Evolutionary conservation across 2,888 invertebrate species (phyloP), one percentile per base, ranked within the genome.

Genomic region (Gymnocheta viridis): DNA sequence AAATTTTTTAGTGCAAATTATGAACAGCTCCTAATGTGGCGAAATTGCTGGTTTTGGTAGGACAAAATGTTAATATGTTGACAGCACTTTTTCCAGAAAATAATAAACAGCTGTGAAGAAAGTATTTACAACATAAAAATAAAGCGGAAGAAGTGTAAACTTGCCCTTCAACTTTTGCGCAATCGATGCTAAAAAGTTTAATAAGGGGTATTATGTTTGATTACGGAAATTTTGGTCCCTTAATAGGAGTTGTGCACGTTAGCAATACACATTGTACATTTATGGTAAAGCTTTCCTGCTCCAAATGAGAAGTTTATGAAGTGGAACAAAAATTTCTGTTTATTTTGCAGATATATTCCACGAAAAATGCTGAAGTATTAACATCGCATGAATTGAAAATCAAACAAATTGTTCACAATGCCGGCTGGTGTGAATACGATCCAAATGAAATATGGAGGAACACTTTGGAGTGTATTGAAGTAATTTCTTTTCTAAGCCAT

Each of bases 391-490:
- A 99, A 93, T 94, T 96, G 86, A 91, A 91, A 88, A 85, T 92
- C 76, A 90, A 90, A 7, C 94, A 96, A 88, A 94, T 98, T 64
- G 94, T 95, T 70, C 95, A 96, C 86, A 94, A 95, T 86, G 98
- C 98, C 92, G 97, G 98, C 90, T 99, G 98, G 98, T 96, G 98
- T 79, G 99, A 99, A 93, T 97, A 98, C 92, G 97, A 99, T 92
- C 97, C 99, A 0, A 92, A 94, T 87, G 95, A 96, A 91, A 96
- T 99, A 87, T 93, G 98, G 86, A 93, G 95, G 86, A 95, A 96
- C 10, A 97, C 97, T 22, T 93, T 94, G 78, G 94, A 95, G 88
- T 99, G 98, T 90, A 97, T 99, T 84, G 95, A 96, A 90, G 94
- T 95, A 85, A 82, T 86, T 66, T 3, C 3, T n/a, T 35, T 41